Evolutionary conservation across 2,888 invertebrate species (phyloP), one percentile per base, ranked within the genome.

Genomic region (Conops quadrifasciatus): DNA sequence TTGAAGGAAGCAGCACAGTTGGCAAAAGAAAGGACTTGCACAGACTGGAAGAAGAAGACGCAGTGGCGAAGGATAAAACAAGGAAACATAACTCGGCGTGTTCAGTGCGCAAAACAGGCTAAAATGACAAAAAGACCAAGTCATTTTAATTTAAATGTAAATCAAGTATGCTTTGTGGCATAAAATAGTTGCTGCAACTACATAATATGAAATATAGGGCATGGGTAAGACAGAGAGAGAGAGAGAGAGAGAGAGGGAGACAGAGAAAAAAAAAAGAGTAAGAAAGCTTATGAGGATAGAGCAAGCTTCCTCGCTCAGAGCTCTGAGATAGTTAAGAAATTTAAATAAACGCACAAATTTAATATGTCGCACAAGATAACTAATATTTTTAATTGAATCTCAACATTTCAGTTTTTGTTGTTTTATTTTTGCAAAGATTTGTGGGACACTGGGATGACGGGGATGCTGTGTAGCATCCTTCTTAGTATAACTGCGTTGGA

Each of bases 141-240:
- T 60, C 21, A 80, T 83, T 82, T 83, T 83, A 83, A 83, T 83
- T 83, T 83, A 83, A 81, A 83, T 83, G 83, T 83, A 83, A 83
- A 83, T 83, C 79, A 79, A 80, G 83, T 77, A 82, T 79, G 47
- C 63, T 68, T 68, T 68, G 68, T 62, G 60, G 53, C 51, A n/a
- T 68, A 68, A 62, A 68, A 68, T 68, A 68, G 62, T 68, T 68
- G 16, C 30, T 36, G 11, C 28, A 19, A 53, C 16, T 21, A 16
- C n/a, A n/a, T n/a, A n/a, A 36, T 21, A 36, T 9, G 53, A 16
- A 67, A 43, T 36, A n/a, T 2, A 58, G 24, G 15, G 43, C 19
- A 67, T 43, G 58, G 2, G 63, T 30, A 30, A 16, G 21, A 2
- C 26, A 4, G 28, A 26, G 47, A 26, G 9, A 26, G 43, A 43